These are phyloP conservation scores for Stercorarius parasiticus DNA, from an alignment of 2,113 vertebrate species.

Conservation along the genomic window DNA sequence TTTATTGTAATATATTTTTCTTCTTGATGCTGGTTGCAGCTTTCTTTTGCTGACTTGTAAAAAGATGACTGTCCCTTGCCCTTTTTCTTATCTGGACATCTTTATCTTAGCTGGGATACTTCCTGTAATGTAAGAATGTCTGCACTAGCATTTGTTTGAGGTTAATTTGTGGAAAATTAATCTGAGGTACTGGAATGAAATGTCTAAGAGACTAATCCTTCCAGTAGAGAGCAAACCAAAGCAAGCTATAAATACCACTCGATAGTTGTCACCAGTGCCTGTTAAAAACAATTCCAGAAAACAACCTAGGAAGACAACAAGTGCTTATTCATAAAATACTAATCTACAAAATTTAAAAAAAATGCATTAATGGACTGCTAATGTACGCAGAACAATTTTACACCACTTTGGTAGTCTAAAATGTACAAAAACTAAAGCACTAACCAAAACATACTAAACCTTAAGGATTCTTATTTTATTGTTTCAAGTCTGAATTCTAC, in stretches of 20 bases:
- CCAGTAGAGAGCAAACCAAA: background rate
- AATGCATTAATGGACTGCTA: background rate
- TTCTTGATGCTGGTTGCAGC: background rate
- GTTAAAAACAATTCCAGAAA: background rate
- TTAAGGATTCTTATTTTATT: background rate
- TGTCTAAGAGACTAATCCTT: background rate
- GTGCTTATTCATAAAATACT: background rate
- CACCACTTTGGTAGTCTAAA: background rate
- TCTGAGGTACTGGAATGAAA: background rate
- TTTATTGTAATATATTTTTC: background rate
- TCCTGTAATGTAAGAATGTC: background rate
- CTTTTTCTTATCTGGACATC: background rate
- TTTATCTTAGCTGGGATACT: conserved; percentile 10
- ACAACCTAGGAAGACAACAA: background rate
- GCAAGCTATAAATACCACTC: conserved; percentile 15
- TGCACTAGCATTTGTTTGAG: background rate
- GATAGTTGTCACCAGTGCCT: background rate
- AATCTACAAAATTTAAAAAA: background rate
- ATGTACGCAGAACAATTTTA: background rate
- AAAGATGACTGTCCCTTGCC: background rate
- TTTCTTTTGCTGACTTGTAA: conserved; percentile 3
- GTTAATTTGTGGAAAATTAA: conserved; percentile 6
- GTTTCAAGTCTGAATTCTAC: background rate
- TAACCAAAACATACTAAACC: background rate
- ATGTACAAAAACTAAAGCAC: background rate